These are phyloP conservation scores for Engraulis encrasicolus DNA, from an alignment of 2,113 vertebrate species.

Conservation along the genomic window DNA sequence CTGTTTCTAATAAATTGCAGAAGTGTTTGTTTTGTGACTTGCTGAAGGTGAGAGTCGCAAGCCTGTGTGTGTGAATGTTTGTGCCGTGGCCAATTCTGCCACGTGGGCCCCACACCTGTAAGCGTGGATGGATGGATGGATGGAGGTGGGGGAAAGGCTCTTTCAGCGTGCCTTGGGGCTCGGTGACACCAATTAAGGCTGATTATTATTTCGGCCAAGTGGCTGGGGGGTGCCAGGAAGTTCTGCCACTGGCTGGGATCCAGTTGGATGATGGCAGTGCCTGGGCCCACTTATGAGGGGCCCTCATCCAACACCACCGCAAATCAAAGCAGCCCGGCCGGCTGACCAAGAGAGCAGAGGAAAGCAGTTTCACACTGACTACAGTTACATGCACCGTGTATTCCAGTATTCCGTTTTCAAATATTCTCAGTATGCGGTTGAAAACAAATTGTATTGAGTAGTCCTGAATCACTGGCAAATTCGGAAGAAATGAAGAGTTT, in stretches of 20 bases:
- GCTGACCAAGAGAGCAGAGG: no score
- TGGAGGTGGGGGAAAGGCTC: slow-evolving; percentile 22
- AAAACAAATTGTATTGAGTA: no score
- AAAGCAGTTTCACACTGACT: neutral
- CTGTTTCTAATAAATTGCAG: slow-evolving; percentile 21
- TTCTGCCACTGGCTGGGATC: slow-evolving; percentile 42
- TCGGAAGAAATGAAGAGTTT: no score
- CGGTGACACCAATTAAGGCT: slow-evolving; percentile 40
- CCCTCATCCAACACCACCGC: slow-evolving; percentile 3
- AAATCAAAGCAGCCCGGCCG: neutral
- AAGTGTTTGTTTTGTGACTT: slow-evolving; percentile 29
- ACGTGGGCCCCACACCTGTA: slow-evolving; percentile 48
- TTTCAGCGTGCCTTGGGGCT: slow-evolving; percentile 35
- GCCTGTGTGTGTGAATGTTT: slow-evolving; percentile 24
- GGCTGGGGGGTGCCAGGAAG: slow-evolving; percentile 35
- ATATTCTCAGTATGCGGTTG: no score
- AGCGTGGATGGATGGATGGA: slow-evolving; percentile 32
- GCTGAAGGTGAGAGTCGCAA: no score
- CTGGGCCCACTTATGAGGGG: slow-evolving; percentile 40
- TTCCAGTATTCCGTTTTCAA: no score
- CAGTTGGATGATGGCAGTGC: slow-evolving; percentile 36
- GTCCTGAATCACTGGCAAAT: no score
- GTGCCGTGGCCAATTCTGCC: slow-evolving; percentile 39
- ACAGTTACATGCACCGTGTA: no score
- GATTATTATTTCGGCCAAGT: slow-evolving; percentile 52